Percentiles rank a stretch among this genome's conserved stretches.
These are phyloP conservation scores for Mus caroli DNA, from an alignment of 2,797 vertebrate genomes.

Conservation along the genomic window DNA sequence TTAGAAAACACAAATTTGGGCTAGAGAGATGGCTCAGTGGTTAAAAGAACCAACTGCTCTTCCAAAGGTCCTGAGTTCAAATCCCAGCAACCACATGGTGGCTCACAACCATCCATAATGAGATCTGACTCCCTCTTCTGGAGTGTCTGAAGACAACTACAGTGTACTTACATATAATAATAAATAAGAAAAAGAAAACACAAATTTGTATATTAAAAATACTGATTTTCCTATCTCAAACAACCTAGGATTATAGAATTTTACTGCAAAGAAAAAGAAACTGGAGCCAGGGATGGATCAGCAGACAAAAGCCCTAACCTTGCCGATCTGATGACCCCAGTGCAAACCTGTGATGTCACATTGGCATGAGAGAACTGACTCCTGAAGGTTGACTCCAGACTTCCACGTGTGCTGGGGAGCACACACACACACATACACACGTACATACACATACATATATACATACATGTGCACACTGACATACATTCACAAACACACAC, in stretches of 20 bases:
- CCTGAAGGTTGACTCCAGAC: neutral
- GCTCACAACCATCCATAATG: too few species aligned
- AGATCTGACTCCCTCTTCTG: too few species aligned
- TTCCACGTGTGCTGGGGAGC: neutral
- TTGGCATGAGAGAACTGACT: neutral
- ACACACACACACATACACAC: neutral
- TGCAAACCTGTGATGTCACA: neutral
- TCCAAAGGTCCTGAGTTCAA: too few species aligned
- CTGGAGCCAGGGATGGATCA: neutral
- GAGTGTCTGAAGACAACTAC: too few species aligned
- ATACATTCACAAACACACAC: neutral
- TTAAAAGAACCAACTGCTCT: too few species aligned
- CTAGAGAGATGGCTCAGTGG: too few species aligned
- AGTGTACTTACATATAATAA: too few species aligned
- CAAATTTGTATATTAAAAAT: constrained; percentile 9
- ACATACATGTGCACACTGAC: neutral
- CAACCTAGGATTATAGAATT: neutral
- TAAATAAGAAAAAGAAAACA: neutral
- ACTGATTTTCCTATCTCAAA: neutral
- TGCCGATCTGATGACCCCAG: rapidly evolving
- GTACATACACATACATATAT: rapidly evolving
- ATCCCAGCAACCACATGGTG: too few species aligned
- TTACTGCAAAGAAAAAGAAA: neutral
- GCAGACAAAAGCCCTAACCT: neutral
- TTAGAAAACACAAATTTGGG: neutral